phyloP scores from a whole-genome alignment of 2,113 vertebrate species.

The Calyptomena viridis region DNA sequence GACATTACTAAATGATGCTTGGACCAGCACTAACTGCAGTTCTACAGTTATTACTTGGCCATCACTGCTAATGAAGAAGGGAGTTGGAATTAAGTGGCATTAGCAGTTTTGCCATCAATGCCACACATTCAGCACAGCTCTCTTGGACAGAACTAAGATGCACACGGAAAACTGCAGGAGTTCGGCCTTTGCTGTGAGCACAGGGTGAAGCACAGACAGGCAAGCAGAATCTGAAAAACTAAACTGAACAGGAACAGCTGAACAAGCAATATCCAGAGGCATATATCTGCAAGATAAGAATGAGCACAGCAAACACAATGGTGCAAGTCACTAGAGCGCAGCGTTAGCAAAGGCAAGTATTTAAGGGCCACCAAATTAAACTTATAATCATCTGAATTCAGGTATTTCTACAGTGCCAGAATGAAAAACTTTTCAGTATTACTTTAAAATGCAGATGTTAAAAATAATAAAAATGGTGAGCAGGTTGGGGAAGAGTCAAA shows the following conservation, averaged over 20 bases:
- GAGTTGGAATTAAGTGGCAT: not conserved
- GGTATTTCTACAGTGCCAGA: not conserved
- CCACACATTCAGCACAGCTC: not conserved
- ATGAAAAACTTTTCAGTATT: not conserved
- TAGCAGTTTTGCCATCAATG: not conserved
- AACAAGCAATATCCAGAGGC: slow-evolving; percentile 4
- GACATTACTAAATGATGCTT: not conserved
- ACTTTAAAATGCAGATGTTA: not conserved
- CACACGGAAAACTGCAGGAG: not conserved
- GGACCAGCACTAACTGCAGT: not conserved
- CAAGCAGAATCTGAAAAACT: not conserved
- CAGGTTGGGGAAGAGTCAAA: not conserved
- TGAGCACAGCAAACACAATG: not conserved
- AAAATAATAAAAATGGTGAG: not conserved
- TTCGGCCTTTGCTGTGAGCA: not conserved
- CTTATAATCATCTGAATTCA: not conserved
- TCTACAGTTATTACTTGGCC: not conserved
- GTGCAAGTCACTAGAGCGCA: slow-evolving; percentile 35
- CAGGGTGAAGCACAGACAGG: not conserved
- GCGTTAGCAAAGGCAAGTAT: slow-evolving; percentile 5
- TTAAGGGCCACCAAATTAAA: not conserved
- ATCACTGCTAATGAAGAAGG: not conserved
- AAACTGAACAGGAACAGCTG: slow-evolving; percentile 37
- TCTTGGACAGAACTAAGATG: not conserved
- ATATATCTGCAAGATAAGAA: slow-evolving; percentile 48